A percentile compares a stretch with the other conserved stretches of the same genome.
phyloP scores from a whole-genome alignment of 2,888 invertebrate species.

The Clunio marinus region DNA sequence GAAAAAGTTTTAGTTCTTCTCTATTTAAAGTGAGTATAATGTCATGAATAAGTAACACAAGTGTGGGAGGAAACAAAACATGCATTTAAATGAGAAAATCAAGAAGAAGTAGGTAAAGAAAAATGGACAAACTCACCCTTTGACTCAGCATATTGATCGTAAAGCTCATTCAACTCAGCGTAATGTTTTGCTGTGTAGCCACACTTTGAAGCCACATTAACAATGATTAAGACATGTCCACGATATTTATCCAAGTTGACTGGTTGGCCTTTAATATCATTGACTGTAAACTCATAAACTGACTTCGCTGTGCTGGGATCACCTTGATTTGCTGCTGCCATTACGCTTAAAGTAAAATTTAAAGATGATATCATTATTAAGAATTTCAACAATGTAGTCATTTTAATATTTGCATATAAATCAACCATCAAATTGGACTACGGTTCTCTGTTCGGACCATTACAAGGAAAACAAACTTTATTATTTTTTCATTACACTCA shows the following conservation, averaged over 20 bases:
- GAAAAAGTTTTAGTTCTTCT: too few relatives aligned
- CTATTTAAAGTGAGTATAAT: too few relatives aligned
- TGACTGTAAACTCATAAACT: slow-evolving; percentile 39
- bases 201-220: slow-evolving; percentile 61
- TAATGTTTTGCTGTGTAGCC: slow-evolving; percentile 57
- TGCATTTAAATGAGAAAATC: too few relatives aligned
- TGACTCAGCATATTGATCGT: slow-evolving; percentile 53
- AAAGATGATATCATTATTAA: too few relatives aligned
- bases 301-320: slow-evolving; percentile 39
- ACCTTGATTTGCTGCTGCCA: slow-evolving; percentile 39
- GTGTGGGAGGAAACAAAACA: too few relatives aligned
- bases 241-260: slow-evolving; percentile 47
- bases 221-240: slow-evolving; percentile 56
- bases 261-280: slow-evolving; percentile 37
- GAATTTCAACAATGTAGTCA: too few relatives aligned
- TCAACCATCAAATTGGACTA: too few relatives aligned
- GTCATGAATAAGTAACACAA: too few relatives aligned
- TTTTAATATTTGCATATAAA: background rate
- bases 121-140: too few relatives aligned
- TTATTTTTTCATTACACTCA: background rate
- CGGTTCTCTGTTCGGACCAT: background rate
- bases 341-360: slow-evolving; percentile 38
- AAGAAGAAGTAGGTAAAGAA: too few relatives aligned
- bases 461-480: background rate
- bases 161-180: slow-evolving; percentile 55